Evolutionary conservation across 2,888 invertebrate genomes (phyloP), one percentile per base, ranked within the genome.

Genomic region (Idaea aversata): DNA sequence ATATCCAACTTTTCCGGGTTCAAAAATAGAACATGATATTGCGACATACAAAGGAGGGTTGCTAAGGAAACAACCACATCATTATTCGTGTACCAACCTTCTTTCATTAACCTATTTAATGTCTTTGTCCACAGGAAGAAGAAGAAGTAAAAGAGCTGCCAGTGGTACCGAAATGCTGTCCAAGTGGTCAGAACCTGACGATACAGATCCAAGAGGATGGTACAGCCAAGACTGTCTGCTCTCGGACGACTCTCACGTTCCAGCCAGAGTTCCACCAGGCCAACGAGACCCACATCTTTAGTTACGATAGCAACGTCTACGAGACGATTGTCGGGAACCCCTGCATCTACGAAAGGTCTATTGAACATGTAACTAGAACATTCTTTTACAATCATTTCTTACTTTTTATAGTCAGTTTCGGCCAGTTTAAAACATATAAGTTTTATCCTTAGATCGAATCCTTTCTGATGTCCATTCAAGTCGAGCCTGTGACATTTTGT

Each of bases 241-340:
- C 87, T 3, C 78, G 87, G 1, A 84, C 88, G 4, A 72, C 81
- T 15, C 79, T 91, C 62, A 86, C 86, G 34, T 94, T 94, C 77
- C 92, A 93, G 60, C 94, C 94, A 0, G 75, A 88, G 5, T 94
- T 94, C 80, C 88, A 90, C 72, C 86, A 92, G 36, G 92, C 91
- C 64, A 94, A 94, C 71, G 88, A 84, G 57, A 91, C 92, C 0
- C 93, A 93, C 66, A 87, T 93, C 66, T 87, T 90, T 78, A 86
- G 83, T 60, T 91, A 88, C 63, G 87, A 91, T 64, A 87, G 82
- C 72, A 90, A 92, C 62, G 82, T 88, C 35, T 94, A 94, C 74
- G 91, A 94, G 70, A 93, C 94, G 1, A 87, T 94, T 61, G 89
- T 94, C 61, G 94, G 94, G 34, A 93, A 93, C 75, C 94, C 94